Percentiles rank a stretch among this genome's conserved stretches.
Evolutionary conservation across 1,140 invertebrate genomes (phyloP).

Genomic region (Sminthurides bifidus): DNA sequence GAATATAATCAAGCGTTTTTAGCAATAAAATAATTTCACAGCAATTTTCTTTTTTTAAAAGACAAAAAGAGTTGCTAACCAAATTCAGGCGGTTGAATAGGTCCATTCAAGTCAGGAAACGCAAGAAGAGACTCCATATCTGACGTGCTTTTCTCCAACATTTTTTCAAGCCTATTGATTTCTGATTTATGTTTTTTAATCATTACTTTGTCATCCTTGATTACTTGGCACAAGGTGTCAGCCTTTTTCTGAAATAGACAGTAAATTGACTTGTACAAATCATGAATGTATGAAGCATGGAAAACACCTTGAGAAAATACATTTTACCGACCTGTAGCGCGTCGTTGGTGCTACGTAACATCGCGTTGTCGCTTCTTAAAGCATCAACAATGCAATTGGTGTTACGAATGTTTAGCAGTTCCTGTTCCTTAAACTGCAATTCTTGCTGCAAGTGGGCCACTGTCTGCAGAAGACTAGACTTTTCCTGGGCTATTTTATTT

Average conservation of each 20-base stretch:
- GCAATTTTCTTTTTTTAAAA: too few species aligned
- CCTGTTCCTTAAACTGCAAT: background rate
- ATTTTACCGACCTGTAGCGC: background rate
- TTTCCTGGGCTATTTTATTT: background rate
- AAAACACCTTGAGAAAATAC: background rate
- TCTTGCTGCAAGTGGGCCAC: background rate
- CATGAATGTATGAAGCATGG: background rate
- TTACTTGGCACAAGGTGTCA: background rate
- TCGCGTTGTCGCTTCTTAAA: background rate
- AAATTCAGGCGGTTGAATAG: background rate
- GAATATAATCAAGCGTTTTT: too few species aligned
- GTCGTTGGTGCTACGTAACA: background rate
- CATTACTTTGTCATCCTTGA: background rate
- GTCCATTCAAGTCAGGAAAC: slow-evolving; percentile 10
- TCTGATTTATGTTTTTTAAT: background rate
- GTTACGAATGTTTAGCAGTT: background rate
- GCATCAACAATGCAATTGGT: background rate
- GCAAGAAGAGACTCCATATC: background rate
- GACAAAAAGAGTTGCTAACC: too few species aligned
- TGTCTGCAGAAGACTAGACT: background rate
- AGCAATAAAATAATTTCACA: too few species aligned
- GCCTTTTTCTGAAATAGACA: background rate
- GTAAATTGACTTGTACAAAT: background rate
- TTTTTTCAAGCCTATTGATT: background rate
- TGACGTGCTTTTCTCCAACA: background rate